phyloP scores from a whole-genome alignment of 1,140 invertebrate species.

The Chionoecetes opilio region DNA sequence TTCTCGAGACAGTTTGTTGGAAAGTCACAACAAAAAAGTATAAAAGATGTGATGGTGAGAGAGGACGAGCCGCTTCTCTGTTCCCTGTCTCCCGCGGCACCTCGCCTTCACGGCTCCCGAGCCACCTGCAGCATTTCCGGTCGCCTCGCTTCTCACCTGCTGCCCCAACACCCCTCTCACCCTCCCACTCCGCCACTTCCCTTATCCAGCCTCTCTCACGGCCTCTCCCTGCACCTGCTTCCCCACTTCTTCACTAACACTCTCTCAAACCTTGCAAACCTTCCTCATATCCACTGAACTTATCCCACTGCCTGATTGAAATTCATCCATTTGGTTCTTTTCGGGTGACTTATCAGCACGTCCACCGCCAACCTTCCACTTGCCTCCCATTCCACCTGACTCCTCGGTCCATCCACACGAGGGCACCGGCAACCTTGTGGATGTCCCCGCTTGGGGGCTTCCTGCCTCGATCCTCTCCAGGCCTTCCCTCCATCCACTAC shows the following conservation, averaged over 20 bases:
- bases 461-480: background rate
- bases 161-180: background rate
- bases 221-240: conserved; percentile 24
- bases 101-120: background rate
- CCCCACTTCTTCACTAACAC: background rate
- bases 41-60: background rate
- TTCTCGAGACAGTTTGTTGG: too few species aligned
- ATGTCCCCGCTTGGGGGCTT: conserved; percentile 45
- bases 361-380: background rate
- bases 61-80: background rate
- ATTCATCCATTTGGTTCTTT: background rate
- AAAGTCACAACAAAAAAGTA: background rate
- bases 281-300: too few species aligned
- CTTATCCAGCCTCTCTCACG: conserved; percentile 8
- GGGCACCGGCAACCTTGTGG: background rate
- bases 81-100: background rate
- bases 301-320: background rate
- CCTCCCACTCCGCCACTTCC: background rate
- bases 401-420: background rate
- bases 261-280: background rate
- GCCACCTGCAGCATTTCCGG: conserved; percentile 14
- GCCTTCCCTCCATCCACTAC: background rate
- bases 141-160: conserved; percentile 1
- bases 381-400: background rate
- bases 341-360: background rate